Evolutionary conservation across 2,113 vertebrate species (phyloP).

Genomic region (Eonycteris spelaea): DNA sequence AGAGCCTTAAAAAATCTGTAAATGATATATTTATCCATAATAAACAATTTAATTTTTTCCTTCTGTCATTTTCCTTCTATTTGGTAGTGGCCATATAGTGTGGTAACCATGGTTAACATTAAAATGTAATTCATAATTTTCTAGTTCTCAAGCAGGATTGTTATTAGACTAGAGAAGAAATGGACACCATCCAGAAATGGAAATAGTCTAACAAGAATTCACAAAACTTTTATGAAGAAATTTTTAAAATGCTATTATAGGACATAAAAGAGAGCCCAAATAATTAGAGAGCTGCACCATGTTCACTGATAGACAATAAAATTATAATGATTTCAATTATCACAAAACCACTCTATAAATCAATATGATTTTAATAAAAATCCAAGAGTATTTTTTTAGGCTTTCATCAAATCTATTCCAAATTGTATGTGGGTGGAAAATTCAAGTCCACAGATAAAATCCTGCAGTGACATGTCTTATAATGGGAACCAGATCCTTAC

Average conservation of each 20-base stretch:
- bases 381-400: background rate
- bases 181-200: background rate
- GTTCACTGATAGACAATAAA: background rate
- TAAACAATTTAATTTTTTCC: background rate
- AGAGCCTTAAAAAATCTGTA: background rate
- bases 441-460: constrained; percentile 30
- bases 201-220: constrained; percentile 21
- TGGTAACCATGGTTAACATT: background rate
- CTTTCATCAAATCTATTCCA: background rate
- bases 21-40: constrained; percentile 3
- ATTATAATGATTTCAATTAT: background rate
- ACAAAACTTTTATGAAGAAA: background rate
- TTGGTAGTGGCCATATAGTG: constrained; percentile 8
- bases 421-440: constrained; percentile 17
- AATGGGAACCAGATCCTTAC: constrained; percentile 18
- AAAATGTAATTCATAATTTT: constrained; percentile 18
- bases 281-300: background rate
- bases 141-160: background rate
- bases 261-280: background rate
- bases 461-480: background rate
- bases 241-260: background rate
- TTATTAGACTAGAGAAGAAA: background rate
- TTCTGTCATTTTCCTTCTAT: background rate
- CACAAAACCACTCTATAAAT: background rate
- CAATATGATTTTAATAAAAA: constrained; percentile 16